Base-by-base conservation (phyloP, 2,888 invertebrate genomes). In the Melinaea menophilus region DNA sequence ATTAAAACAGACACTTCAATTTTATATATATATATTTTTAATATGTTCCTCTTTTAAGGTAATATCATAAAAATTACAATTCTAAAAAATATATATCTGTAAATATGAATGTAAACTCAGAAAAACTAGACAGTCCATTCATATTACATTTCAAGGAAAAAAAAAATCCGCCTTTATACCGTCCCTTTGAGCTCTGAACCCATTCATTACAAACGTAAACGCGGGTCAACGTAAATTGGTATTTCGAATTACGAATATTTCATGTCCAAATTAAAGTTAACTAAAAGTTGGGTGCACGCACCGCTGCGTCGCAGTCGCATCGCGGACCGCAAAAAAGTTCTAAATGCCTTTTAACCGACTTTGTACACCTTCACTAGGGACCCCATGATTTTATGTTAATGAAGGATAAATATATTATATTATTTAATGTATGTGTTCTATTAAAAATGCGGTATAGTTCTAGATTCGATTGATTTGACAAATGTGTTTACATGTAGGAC, bases 271-370 rank as follows among this genome's bases (percentile, higher is more conserved):
- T 51, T 51, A 51, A 51, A 31, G 51, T 51, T 31, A 60, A 64
- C 64, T 48, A 58, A 62, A 68, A 62, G 66, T 68, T 62, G 62
- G 56, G 64, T 61, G 51, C 55, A 62, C 64, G 66, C 68, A 66
- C 56, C 61, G 63, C 46, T 59, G 60, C 45, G 41, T 48, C 51
- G 34, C 48, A 58, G 59, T 46, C 57, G 55, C 58, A 58, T 55
- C 62, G 45, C 4, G 9, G 41, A 62, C 62, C 65, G 62, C 65
- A 59, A 58, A 59, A 64, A 51, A 34, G 51, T 51, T 51, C 41
- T 45, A 34, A 31, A 54, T 51, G 54, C 57, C 34, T 58, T 64
- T 62, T 51, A 59, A 34, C 63, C 33, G 22, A 61, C 51, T 45
- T 56, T 33, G 34, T 51, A 41, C 51, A 51, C 51, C 51, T 51